Conservation (phyloP, 2,113 vertebrate species). For the Centropus unirufus region DNA sequence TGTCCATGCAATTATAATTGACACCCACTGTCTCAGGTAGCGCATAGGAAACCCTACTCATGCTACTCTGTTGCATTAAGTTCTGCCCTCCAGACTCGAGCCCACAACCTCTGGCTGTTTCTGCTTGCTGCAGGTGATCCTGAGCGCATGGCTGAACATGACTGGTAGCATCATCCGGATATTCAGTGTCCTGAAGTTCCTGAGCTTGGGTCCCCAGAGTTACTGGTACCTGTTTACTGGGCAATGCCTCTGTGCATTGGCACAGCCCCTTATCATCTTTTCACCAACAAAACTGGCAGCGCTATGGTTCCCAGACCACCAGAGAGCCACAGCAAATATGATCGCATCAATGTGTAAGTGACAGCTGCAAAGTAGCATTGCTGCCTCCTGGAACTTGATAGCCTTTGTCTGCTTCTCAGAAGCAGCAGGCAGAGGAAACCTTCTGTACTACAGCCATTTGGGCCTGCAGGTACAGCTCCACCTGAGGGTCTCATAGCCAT, state of each 20-base stretch:
- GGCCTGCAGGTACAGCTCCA: not conserved
- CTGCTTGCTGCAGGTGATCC: constrained; percentile 78
- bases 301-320: constrained; percentile 93
- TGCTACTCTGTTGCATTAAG: not conserved
- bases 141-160: constrained; percentile 91
- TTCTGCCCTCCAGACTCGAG: not conserved
- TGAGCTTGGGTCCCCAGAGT: not conserved
- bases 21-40: not conserved
- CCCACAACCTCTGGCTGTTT: not conserved
- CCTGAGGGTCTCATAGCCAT: not conserved
- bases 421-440: not conserved
- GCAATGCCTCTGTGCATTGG: constrained; percentile 87
- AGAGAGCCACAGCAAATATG: constrained; percentile 91
- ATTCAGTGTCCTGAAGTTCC: constrained; percentile 19
- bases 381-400: not conserved
- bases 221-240: constrained; percentile 82
- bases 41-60: not conserved
- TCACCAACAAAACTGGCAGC: constrained; percentile 92
- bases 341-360: constrained; percentile 92
- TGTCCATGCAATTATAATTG: not conserved
- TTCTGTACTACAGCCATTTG: not conserved
- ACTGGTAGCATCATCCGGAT: constrained; percentile 79
- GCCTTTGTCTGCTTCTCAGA: not conserved
- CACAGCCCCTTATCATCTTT: constrained; percentile 92
- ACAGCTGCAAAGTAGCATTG: not conserved